Conservation (phyloP, 2,888 invertebrate genomes). For the Zygaena filipendulae region DNA sequence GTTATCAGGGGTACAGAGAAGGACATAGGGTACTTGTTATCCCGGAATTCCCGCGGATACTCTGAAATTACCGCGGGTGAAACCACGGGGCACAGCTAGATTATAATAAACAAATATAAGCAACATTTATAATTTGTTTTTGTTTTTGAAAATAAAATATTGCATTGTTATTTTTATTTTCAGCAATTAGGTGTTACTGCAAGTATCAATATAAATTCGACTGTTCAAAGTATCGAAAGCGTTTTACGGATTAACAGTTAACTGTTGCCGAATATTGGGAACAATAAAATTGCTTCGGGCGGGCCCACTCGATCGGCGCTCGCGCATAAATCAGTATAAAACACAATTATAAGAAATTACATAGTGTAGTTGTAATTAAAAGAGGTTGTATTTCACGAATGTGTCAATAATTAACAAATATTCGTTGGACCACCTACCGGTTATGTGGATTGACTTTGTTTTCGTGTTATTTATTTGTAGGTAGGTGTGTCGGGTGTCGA, state of each 20-base stretch:
- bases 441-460: slow-evolving; percentile 10
- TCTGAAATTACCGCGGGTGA: no score
- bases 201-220: no score
- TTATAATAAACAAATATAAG: no score
- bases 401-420: slow-evolving; percentile 54
- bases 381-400: slow-evolving; percentile 39
- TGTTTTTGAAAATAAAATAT: no score
- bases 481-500: not conserved
- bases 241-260: slow-evolving; percentile 23
- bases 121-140: no score
- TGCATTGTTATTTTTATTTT: no score
- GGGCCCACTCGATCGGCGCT: slow-evolving; percentile 30
- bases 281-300: slow-evolving; percentile 53
- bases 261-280: slow-evolving; percentile 28
- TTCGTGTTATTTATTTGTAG: slow-evolving; percentile 1
- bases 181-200: no score
- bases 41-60: no score
- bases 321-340: slow-evolving; percentile 50
- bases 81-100: no score
- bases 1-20: no score
- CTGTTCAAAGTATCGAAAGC: slow-evolving; percentile 7
- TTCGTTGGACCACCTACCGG: slow-evolving; percentile 42
- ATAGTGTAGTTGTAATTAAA: slow-evolving; percentile 43
- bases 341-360: slow-evolving; percentile 56
- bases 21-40: no score